Evolutionary conservation across 2,797 vertebrate species (phyloP).

Genomic region (Dipus sagitta): DNA sequence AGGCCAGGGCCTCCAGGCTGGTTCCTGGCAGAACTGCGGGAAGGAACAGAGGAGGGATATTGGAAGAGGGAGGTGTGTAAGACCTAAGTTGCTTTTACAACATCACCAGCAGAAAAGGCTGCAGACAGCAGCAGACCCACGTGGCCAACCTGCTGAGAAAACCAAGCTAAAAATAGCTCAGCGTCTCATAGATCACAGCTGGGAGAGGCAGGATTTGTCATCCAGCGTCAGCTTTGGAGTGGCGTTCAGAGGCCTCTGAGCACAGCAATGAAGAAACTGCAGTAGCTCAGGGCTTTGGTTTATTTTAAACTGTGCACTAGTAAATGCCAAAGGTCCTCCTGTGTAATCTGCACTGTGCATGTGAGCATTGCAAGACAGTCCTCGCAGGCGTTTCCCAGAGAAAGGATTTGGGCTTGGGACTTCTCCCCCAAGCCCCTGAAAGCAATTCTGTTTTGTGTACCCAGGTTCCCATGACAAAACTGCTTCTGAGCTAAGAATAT

Average conservation of each 20-base stretch:
- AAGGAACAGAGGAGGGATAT: rapidly evolving
- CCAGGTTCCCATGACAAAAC: neutral
- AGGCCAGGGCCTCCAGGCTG: neutral
- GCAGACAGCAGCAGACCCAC: neutral
- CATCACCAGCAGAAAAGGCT: neutral
- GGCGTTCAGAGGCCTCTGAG: neutral
- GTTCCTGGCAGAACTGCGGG: neutral
- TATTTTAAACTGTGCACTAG: neutral
- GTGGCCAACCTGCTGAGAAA: neutral
- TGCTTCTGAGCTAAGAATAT: neutral
- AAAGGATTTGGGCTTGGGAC: no score
- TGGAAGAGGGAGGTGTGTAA: neutral
- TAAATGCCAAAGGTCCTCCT: neutral
- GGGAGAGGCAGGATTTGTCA: neutral
- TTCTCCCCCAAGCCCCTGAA: no score
- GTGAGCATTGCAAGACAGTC: neutral
- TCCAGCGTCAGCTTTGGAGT: neutral
- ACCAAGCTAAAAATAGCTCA: constrained; percentile 12
- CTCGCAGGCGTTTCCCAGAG: no score
- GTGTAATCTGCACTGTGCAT: neutral
- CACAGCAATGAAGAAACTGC: neutral
- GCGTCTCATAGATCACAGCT: neutral
- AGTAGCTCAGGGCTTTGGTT: neutral
- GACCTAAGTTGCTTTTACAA: neutral
- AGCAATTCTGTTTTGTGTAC: neutral